Evolutionary conservation across 2,888 invertebrate species (phyloP).

Genomic region (Cyaniris semiargus): DNA sequence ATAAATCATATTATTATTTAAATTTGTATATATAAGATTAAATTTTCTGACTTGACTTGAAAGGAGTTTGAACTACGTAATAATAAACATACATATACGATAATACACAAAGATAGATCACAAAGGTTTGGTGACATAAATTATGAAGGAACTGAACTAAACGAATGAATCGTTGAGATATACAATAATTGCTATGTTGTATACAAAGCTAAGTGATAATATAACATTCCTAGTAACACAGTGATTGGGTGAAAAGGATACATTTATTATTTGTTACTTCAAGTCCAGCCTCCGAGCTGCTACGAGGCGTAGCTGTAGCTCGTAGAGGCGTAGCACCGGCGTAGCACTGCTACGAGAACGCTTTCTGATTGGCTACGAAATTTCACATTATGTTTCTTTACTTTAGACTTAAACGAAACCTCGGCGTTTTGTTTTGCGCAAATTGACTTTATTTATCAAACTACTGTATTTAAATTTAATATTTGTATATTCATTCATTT

Average conservation of each 20-base stretch:
- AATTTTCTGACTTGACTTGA: no score
- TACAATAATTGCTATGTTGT: not conserved
- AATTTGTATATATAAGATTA: no score
- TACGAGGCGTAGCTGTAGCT: constrained; percentile 30
- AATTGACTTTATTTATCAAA: not conserved
- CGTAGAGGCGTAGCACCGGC: constrained; percentile 16
- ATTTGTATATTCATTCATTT: no score
- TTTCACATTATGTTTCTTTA: constrained; percentile 21
- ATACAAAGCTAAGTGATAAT: not conserved
- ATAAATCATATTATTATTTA: no score
- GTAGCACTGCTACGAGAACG: constrained; percentile 21
- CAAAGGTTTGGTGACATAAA: not conserved
- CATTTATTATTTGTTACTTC: constrained; percentile 24
- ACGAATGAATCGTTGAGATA: not conserved
- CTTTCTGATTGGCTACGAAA: constrained; percentile 20
- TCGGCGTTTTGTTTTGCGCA: not conserved
- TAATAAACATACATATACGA: no score
- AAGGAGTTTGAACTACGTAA: no score
- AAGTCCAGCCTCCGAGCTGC: not conserved
- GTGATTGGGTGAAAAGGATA: not conserved
- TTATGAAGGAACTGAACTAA: not conserved
- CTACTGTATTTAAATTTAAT: no score
- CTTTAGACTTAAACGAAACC: constrained; percentile 18
- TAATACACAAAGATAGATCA: no score
- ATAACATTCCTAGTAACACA: not conserved